Evolutionary conservation across 2,113 vertebrate species (phyloP), one percentile per base, ranked within the genome.

Genomic region (Peromyscus maniculatus): DNA sequence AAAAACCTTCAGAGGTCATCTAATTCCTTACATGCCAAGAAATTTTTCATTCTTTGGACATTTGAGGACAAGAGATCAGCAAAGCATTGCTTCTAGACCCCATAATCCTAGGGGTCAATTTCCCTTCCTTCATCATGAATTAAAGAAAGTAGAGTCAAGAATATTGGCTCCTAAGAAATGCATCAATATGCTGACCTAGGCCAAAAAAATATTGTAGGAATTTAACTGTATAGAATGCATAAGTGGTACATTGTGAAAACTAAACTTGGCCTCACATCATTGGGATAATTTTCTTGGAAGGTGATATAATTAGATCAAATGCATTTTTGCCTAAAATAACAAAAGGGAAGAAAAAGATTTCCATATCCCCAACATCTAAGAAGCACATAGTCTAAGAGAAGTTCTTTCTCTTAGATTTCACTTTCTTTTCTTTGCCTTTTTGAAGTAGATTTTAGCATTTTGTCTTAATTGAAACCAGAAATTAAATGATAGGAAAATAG

Each of bases 1-100:
- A 83, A 64, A 95, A 87, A 17, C 31, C 2, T n/a, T 96, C 62
- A 96, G 24, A 94, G 5, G 12, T 95, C 57, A 95, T 49, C 33
- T 89, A 59, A 59, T 92, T 93, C 8, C 7, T 86, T 66, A 31
- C 57, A 57, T 36, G 7, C 21, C 69, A 77, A 8, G 13, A 6
- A 31, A 3, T 24, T 55, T 91, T 92, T 66, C 10, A 15, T 69
- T 93, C 17, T 15, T 87, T 36, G 66, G 72, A 77, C 0, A 64
- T 91, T 66, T 69, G 9, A 91, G 36, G 7, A n/a, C 26, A 89
- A 80, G 17, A 78, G 5, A 89, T 3, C 1, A 91, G 46, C 31
- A 91, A 89, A 90, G 59, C 4, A 39, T 3, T 93, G 4, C 0
- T 11, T 66, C 21, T 64, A 39, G 10, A 64, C 4, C 19, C 67